Percentiles rank a stretch among this genome's conserved stretches.
Conservation (phyloP, 2,797 vertebrate species). For the Chiloscyllium punctatum region DNA sequence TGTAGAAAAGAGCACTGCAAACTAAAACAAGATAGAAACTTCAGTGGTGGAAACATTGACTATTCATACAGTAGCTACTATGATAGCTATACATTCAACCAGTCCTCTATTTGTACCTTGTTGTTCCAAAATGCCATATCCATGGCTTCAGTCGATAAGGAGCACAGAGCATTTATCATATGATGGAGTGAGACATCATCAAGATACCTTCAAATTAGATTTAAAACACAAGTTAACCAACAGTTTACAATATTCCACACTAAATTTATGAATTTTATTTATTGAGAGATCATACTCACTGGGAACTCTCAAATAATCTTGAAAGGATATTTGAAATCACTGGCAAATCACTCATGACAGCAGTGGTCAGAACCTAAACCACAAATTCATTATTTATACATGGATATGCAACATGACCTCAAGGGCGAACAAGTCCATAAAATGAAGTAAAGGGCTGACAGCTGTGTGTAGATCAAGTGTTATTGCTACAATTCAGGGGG, state of each 20-base stretch:
- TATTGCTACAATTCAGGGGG: background rate
- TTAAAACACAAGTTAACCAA: background rate
- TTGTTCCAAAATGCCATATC: conserved; percentile 98
- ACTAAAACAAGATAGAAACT: background rate
- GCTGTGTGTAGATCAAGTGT: conserved; percentile 8
- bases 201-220: conserved; percentile 71
- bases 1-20: background rate
- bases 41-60: background rate
- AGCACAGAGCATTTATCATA: conserved; percentile 96
- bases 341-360: conserved; percentile 96
- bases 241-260: background rate
- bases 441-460: background rate
- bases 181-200: conserved; percentile 97
- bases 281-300: conserved; percentile 66
- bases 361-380: conserved; percentile 88
- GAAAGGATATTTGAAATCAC: conserved; percentile 95
- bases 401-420: background rate
- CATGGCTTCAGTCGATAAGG: conserved; percentile 95
- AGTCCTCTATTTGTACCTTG: conserved; percentile 64
- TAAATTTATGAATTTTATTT: background rate
- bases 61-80: background rate
- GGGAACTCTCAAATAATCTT: conserved; percentile 95
- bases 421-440: background rate
- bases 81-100: background rate
- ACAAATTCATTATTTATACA: conserved; percentile 39